Evolutionary conservation across 1,140 invertebrate species (phyloP).

Genomic region (Monochamus saltuarius): DNA sequence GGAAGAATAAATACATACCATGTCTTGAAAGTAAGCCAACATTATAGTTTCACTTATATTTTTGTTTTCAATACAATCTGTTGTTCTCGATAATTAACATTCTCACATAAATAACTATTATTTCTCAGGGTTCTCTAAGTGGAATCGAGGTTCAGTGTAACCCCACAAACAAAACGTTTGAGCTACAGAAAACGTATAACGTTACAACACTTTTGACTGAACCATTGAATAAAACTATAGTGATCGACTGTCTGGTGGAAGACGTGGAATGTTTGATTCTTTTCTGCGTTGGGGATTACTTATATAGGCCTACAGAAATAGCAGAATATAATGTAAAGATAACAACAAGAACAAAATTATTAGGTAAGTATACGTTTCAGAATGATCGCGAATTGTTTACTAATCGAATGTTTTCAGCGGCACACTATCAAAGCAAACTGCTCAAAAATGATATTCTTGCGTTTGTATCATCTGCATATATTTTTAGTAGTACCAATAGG

Average conservation of each 20-base stretch:
- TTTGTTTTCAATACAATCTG: no score
- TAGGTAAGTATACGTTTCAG: background rate
- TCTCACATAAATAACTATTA: no score
- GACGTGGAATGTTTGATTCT: background rate
- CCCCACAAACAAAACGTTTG: background rate
- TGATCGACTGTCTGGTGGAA: background rate
- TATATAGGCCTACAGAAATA: constrained; percentile 1
- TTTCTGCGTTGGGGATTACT: constrained; percentile 6
- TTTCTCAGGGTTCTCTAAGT: background rate
- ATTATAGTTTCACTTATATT: no score
- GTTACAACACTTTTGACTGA: background rate
- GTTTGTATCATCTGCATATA: background rate
- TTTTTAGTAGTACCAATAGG: background rate
- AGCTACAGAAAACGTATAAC: background rate
- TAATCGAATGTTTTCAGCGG: background rate
- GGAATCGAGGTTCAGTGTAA: constrained; percentile 1
- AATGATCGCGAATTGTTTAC: no score
- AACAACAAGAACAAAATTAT: constrained; percentile 6
- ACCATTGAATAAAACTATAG: background rate
- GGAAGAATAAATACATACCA: no score
- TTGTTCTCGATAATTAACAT: no score
- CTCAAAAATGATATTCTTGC: background rate
- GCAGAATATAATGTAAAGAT: constrained; percentile 8
- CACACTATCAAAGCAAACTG: background rate
- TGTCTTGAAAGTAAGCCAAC: no score